phyloP scores from a whole-genome alignment of 2,888 invertebrate genomes.

The Morinoia aosen region DNA sequence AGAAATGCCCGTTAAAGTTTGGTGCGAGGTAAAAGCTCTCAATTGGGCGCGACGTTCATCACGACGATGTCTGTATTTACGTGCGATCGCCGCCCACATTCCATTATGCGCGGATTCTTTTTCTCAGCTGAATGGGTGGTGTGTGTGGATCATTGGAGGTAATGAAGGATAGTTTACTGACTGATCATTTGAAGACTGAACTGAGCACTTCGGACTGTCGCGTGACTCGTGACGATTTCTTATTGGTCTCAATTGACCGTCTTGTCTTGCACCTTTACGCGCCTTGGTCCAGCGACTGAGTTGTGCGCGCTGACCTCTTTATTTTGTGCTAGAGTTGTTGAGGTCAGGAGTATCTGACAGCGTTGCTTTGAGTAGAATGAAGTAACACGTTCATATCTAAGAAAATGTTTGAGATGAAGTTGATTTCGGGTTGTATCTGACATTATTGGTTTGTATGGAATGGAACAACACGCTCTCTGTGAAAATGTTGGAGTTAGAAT shows the following conservation, averaged over 20 bases:
- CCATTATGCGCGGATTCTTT: not conserved
- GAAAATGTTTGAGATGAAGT: no score
- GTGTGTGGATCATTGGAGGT: not conserved
- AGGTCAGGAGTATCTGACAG: no score
- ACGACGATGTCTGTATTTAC: not conserved
- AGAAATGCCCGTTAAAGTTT: not conserved
- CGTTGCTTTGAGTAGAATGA: no score
- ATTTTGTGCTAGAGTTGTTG: not conserved
- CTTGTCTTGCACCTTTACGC: not conserved
- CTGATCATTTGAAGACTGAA: slow-evolving; percentile 1
- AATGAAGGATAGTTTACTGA: not conserved
- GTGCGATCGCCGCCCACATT: not conserved
- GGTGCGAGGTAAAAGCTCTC: not conserved
- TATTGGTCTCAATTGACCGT: not conserved
- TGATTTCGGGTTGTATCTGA: no score
- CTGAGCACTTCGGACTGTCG: not conserved
- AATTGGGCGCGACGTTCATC: not conserved
- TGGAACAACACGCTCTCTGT: no score
- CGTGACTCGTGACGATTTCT: not conserved
- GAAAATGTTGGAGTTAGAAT: no score
- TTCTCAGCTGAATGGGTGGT: not conserved
- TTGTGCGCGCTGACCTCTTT: not conserved
- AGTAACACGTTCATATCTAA: no score
- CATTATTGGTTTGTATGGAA: no score
- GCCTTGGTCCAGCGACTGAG: not conserved